phyloP scores from a whole-genome alignment of 2,113 vertebrate genomes.

The Tor tambroides region DNA sequence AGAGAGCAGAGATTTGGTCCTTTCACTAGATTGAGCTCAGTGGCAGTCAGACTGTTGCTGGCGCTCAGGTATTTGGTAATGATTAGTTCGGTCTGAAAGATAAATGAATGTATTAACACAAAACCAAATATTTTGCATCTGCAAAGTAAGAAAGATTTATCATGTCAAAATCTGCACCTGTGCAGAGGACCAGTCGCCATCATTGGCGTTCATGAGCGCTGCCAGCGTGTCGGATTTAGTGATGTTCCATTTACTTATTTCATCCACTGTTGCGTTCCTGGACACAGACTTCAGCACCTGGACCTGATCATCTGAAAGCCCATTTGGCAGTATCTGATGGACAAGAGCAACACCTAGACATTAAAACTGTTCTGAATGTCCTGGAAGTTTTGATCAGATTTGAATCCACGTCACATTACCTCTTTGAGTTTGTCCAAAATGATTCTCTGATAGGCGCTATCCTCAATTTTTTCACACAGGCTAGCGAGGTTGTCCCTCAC shows the following conservation, averaged over 20 bases:
- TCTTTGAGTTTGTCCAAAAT: constrained; percentile 56
- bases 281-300: constrained; percentile 50
- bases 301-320: constrained; percentile 54
- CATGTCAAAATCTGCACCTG: constrained; percentile 40
- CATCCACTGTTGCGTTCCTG: constrained; percentile 44
- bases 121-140: background rate
- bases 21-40: constrained; percentile 53
- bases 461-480: constrained; percentile 57
- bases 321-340: constrained; percentile 51
- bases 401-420: constrained; percentile 44
- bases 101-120: background rate
- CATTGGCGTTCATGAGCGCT: constrained; percentile 50
- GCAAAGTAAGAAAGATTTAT: background rate
- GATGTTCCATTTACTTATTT: constrained; percentile 63
- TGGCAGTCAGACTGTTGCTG: constrained; percentile 58
- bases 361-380: background rate
- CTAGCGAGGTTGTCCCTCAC: constrained; percentile 53
- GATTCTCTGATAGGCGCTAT: constrained; percentile 26
- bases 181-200: constrained; percentile 56
- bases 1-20: constrained; percentile 68
- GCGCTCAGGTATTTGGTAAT: constrained; percentile 57
- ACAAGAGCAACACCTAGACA: background rate
- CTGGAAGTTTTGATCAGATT: background rate
- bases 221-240: constrained; percentile 54
- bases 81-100: constrained; percentile 65